Evolutionary conservation across 2,888 invertebrate species (phyloP), one percentile per base, ranked within the genome.

Genomic region (Tetranychus truncatus): DNA sequence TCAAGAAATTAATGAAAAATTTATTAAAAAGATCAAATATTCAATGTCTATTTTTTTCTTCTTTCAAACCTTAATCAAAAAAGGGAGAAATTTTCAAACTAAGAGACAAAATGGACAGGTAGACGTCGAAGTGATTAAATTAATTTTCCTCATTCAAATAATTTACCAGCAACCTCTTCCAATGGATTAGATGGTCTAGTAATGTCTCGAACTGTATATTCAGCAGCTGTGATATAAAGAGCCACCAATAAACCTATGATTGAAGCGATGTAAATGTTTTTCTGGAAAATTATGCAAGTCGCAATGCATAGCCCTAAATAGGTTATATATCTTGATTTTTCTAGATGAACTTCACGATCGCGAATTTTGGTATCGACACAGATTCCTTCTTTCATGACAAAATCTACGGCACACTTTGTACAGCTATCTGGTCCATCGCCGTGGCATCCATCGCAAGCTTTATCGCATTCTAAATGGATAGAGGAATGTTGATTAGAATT

Each of bases 401-500:
- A 92, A 7, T 89, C 91, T 20, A 86, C 84, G 0, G 89, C 89
- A 85, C 95, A 95, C 81, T 87, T 85, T 46, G 86, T 85, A 83
- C 95, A 95, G 88, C 91, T 90, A 82, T 95, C 93, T 0, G 93
- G 91, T 0, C 95, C 95, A 82, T 92, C 92, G 0, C 92, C 92
- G 74, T 87, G 87, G 81, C 95, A 95, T 0, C 89, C 89, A 72
- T 87, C 84, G 81, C 95, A 95, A 0, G 93, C 87, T 80, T 86
- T 88, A 83, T 95, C 92, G 84, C 95, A 95, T 74, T 86, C 88
- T 85, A 45, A 44, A 24, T 46, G 46, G 44, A 72, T 34, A 45
- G 11, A 18, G 15, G 15, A 45, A 20, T 45, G 45, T 34, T 18
- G 21, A 21, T 67, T 67, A 67, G 2, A 74, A 75, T 24, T 34